phyloP scores from a whole-genome alignment of 92 coral and sea anemone genomes.

The Isaurus tuberculatus region DNA sequence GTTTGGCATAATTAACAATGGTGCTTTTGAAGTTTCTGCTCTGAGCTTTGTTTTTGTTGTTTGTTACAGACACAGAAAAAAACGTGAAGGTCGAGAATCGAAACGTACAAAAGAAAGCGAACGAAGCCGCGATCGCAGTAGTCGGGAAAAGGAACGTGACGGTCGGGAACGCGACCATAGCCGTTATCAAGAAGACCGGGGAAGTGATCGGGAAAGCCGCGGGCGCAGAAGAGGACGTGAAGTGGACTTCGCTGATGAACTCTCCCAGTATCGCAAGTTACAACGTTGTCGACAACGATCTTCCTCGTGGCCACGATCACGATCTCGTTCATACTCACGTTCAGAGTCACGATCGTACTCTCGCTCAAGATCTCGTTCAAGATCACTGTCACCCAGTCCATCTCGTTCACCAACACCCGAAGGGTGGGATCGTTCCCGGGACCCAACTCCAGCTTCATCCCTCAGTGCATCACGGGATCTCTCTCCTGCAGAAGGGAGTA shows the following conservation, averaged over 20 bases:
- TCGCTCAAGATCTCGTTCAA: constrained; percentile 75
- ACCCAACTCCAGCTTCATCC: constrained; percentile 86
- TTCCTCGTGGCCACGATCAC: constrained; percentile 77
- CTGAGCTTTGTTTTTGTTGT: not conserved
- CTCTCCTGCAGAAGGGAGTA: constrained; percentile 3
- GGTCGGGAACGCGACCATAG: constrained; percentile 18
- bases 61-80: constrained; percentile 17
- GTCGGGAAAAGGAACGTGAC: constrained; percentile 22
- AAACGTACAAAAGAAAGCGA: too few species aligned
- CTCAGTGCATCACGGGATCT: constrained; percentile 39
- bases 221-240: constrained; percentile 44
- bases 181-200: constrained; percentile 29
- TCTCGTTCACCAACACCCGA: constrained; percentile 96
- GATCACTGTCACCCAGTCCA: constrained; percentile 79
- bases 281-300: constrained; percentile 81
- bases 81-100: constrained; percentile 11
- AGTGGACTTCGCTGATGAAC: constrained; percentile 84
- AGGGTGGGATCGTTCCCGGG: constrained; percentile 93
- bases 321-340: constrained; percentile 74
- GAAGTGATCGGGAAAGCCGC: constrained; percentile 37
- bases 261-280: constrained; percentile 77
- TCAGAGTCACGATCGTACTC: constrained; percentile 78
- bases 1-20: not conserved
- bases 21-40: not conserved
- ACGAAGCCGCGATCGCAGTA: too few species aligned